Base-by-base conservation (phyloP, 2,888 invertebrate species). In the Nesidiocoris tenuis region DNA sequence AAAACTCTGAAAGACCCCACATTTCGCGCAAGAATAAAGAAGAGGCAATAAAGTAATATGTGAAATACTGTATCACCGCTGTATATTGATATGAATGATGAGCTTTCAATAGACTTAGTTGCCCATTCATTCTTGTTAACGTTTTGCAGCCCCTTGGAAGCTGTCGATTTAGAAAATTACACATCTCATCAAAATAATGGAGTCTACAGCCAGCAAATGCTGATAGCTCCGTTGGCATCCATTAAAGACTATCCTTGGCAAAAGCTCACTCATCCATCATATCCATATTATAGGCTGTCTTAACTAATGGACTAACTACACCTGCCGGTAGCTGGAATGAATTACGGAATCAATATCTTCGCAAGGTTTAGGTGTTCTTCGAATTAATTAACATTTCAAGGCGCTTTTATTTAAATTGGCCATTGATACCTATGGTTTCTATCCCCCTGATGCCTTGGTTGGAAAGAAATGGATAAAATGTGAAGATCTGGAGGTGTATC, bases 101-200 rank as follows among this genome's bases (percentile, higher is more conserved):
- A 18, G 12, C 25, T 65, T 39, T 39, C 39, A 22, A 25, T n/a
- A 3, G 12, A 39, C 5, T 39, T 39, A 39, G 39, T 7, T 12
- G 39, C 39, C 25, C 0, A 24, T 18, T 23, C 65, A 19, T 39
- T 25, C 39, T 17, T 19, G 65, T 65, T 65, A 65, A 39, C 39
- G 25, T 65, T 25, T 19, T 65, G 64, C n/a, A 17, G 22, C 24
- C 9, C 2, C 65, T 19, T 25, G 39, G 19, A 7, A 39, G 5
- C 12, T 39, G 39, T 7, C 39, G 39, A 39, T 39, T 39, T 65
- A 25, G 25, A 25, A 39, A 65, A 65, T 65, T 65, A 65, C n/a
- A n/a, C 65, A 65, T 65, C 25, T 24, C 65, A 65, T 65, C 65
- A 65, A 17, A 17, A 19, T 65, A 65, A 65, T 65, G 39, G 39